A percentile compares a stretch with the other conserved stretches of the same genome.
Conservation (phyloP, 1,140 invertebrate species). For the Brachionus manjavacas region DNA sequence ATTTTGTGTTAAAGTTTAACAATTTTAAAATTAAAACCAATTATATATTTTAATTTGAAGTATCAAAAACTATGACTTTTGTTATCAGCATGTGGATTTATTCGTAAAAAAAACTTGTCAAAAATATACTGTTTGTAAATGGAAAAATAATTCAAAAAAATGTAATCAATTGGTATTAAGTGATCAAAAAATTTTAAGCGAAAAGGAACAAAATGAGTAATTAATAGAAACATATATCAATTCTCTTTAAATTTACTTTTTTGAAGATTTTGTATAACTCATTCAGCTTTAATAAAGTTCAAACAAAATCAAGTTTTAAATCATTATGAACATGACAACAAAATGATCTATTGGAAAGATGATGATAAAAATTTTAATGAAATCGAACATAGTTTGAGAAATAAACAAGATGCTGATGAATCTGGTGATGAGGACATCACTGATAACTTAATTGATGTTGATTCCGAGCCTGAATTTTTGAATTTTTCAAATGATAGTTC, state of each 20-base stretch:
- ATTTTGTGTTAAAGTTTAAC: neutral
- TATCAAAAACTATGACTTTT: constrained; percentile 20
- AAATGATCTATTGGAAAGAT: neutral
- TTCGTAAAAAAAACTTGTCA: constrained; percentile 9
- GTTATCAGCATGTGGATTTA: neutral
- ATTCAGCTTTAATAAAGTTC: neutral
- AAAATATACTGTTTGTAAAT: constrained; percentile 18
- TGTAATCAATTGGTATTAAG: neutral
- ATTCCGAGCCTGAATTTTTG: neutral
- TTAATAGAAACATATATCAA: neutral
- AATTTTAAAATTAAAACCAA: neutral
- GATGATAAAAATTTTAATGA: neutral
- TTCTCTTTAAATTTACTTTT: neutral
- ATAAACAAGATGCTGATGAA: neutral
- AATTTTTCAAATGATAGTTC: neutral
- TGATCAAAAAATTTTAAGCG: neutral
- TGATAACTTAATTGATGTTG: neutral
- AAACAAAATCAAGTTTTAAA: neutral
- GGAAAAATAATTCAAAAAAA: neutral
- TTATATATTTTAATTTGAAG: neutral
- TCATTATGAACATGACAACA: neutral
- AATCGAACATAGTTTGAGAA: neutral
- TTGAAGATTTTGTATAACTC: neutral
- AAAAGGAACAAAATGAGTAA: neutral
- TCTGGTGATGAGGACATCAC: neutral